Conservation (phyloP, 2,113 vertebrate species). For the Arothron firmamentum region DNA sequence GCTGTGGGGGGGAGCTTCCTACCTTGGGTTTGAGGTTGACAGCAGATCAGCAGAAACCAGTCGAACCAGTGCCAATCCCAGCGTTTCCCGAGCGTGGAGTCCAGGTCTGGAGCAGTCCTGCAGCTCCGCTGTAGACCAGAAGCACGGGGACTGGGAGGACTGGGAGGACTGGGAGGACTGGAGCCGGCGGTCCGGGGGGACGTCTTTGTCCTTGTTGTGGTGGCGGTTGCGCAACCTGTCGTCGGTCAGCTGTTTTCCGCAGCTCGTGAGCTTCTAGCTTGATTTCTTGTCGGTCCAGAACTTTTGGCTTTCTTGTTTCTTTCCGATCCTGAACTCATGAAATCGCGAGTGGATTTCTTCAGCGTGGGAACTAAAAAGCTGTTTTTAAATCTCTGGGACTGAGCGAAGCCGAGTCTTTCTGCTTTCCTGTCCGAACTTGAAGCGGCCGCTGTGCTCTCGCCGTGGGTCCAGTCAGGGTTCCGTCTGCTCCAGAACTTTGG, state of each 20-base stretch:
- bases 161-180: constrained; percentile 30
- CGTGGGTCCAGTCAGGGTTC: not conserved
- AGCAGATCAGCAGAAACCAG: too few species aligned
- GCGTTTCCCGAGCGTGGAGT: too few species aligned
- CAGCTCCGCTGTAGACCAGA: too few species aligned
- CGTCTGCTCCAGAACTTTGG: constrained; percentile 22
- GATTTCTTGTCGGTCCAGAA: too few species aligned
- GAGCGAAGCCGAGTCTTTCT: not conserved
- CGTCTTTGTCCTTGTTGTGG: constrained; percentile 34
- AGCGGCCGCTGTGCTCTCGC: not conserved
- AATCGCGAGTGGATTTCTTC: too few species aligned
- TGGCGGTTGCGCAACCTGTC: constrained; percentile 53
- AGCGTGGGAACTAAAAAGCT: too few species aligned
- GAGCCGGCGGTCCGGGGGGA: constrained; percentile 10
- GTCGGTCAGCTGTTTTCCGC: constrained; percentile 35
- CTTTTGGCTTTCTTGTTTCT: too few species aligned
- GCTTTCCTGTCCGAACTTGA: not conserved
- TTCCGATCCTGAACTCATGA: too few species aligned
- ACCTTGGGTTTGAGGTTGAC: too few species aligned
- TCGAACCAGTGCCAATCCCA: too few species aligned
- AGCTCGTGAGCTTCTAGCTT: not conserved
- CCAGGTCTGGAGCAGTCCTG: too few species aligned
- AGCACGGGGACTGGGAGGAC: not conserved
- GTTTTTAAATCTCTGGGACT: not conserved
- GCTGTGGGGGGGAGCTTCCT: too few species aligned